Conservation (phyloP, 1,140 invertebrate genomes). For the Periplaneta americana region DNA sequence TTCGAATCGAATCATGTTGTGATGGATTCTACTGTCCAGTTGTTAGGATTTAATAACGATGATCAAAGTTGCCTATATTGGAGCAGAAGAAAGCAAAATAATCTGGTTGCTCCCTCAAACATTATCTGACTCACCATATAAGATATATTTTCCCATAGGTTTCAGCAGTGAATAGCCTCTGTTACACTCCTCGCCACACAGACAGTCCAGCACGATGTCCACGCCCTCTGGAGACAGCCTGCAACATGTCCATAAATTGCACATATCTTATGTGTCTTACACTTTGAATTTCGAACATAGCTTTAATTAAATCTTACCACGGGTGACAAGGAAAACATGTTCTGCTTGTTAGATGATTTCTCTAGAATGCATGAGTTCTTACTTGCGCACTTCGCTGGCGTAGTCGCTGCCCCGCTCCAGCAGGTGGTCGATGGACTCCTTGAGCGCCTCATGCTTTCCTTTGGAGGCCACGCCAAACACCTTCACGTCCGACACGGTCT, state of each 20-base stretch:
- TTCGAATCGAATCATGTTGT: no score
- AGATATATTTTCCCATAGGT: conserved; percentile 84
- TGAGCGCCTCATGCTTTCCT: conserved; percentile 73
- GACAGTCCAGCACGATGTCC: conserved; percentile 81
- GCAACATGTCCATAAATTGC: conserved; percentile 22
- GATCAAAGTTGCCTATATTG: no score
- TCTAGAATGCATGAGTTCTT: no score
- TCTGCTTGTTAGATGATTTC: no score
- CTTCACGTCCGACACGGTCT: conserved; percentile 74
- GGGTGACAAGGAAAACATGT: no score
- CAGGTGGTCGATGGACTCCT: conserved; percentile 63
- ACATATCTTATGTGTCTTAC: no score
- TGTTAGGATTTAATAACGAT: no score
- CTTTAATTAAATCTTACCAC: no score
- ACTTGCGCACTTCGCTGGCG: conserved; percentile 78
- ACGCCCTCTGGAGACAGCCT: conserved; percentile 74
- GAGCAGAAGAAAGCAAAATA: no score
- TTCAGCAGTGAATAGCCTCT: conserved; percentile 77
- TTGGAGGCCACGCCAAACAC: conserved; percentile 82
- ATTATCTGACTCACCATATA: conserved; percentile 75
- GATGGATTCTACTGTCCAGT: no score
- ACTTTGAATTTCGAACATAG: no score
- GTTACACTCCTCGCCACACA: conserved; percentile 84
- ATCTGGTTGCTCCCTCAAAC: no score
- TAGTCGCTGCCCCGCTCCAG: conserved; percentile 75